Evolutionary conservation across 2,888 invertebrate genomes (phyloP), one percentile per base, ranked within the genome.

Genomic region (Xanthia togata): DNA sequence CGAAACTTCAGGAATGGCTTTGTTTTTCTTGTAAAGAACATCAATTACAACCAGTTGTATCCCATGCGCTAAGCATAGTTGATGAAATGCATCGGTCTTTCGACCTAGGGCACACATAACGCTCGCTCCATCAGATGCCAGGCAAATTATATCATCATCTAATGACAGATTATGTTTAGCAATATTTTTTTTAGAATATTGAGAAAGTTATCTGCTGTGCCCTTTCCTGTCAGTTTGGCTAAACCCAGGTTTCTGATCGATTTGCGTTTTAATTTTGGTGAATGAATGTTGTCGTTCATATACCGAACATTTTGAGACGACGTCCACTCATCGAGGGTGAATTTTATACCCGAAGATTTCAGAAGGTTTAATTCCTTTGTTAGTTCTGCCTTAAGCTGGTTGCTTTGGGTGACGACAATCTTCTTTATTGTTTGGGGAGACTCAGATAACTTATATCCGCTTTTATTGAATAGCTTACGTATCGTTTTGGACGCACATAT

Each of bases 71-170:
- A 69, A 55, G 70, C 75, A 75, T 62, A 69, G 41, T 55, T 70
- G n/a, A n/a, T n/a, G n/a, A n/a, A 63, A 74, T 41, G 63, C n/a
- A 41, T 69, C 44, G n/a, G 63, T 55, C 63, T 70, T 35, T 53
- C 69, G 68, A 62, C 74, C 74, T 62, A 74, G 60, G 38, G 74
- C 69, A 70, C 53, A 53, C 74, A 75, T 75, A 53, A 75, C 74
- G 44, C 69, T 75, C 41, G 69, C 74, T 38, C 38, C 62, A 63
- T 63, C 38, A 63, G 62, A 63, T 38, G 62, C 62, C 38, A 63
- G 62, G 62, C 62, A 63, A 38, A 38, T 62, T 38, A 38, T 62
- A 4, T 62, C 38, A 38, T 62, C 62, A 62, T 38, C 62, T 62
- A 59, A 31, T 31, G 26, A 59, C 59, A 59, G 59, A 59, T 59